These are phyloP conservation scores for Danaus chrysippus DNA, from an alignment of 2,888 invertebrate species.

Conservation along the genomic window DNA sequence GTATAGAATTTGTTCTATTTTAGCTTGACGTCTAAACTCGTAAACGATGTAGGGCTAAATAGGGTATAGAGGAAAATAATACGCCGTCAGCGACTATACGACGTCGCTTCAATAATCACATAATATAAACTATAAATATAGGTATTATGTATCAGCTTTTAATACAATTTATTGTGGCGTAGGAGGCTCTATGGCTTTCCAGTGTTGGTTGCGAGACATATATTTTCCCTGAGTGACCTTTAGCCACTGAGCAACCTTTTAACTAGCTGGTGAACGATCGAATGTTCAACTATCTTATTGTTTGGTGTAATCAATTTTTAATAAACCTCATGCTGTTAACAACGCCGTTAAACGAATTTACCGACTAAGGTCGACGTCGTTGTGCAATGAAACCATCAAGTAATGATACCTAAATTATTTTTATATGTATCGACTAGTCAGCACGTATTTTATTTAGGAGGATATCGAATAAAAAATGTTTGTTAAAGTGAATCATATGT, in stretches of 20 bases:
- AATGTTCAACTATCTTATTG: constrained; percentile 19
- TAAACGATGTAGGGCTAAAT: constrained; percentile 54
- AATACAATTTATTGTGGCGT: no score
- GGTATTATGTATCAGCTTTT: no score
- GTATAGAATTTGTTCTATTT: constrained; percentile 37
- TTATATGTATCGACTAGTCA: background rate
- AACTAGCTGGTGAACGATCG: constrained; percentile 20
- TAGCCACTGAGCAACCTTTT: constrained; percentile 31
- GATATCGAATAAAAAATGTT: background rate
- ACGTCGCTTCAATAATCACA: constrained; percentile 18
- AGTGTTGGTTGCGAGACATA: constrained; percentile 13
- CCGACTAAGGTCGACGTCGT: background rate
- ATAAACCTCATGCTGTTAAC: constrained; percentile 15
- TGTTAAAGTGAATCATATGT: background rate
- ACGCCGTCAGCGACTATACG: constrained; percentile 34
- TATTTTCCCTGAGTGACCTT: constrained; percentile 27
- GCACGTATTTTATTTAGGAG: background rate
- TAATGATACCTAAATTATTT: background rate
- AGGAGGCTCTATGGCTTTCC: constrained; percentile 19
- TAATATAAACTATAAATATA: background rate
- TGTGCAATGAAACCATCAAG: background rate
- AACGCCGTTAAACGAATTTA: background rate
- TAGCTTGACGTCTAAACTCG: constrained; percentile 36
- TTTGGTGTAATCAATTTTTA: constrained; percentile 20
- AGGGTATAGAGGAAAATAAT: constrained; percentile 35